Conservation (phyloP, 2,113 vertebrate species). For the Aepyceros melampus region DNA sequence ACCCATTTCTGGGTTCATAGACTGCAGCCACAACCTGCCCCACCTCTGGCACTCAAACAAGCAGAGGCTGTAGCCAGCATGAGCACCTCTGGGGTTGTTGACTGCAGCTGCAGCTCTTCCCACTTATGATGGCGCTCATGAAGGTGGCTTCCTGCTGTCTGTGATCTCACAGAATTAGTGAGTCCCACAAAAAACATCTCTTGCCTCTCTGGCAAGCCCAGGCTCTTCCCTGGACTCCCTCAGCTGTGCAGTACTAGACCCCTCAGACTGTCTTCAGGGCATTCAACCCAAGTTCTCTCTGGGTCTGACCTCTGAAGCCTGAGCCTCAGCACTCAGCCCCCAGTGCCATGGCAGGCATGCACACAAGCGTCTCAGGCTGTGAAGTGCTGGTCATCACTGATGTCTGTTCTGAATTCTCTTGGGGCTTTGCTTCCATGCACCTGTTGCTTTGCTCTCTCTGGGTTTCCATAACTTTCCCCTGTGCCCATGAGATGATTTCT, state of each 20-base stretch:
- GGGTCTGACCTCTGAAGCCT: neutral
- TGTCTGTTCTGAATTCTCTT: neutral
- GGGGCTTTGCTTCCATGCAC: neutral
- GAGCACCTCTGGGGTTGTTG: neutral
- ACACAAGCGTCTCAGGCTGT: neutral
- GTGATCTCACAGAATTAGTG: neutral
- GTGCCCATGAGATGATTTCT: neutral
- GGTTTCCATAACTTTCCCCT: neutral
- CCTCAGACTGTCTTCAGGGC: neutral
- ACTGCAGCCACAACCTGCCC: neutral
- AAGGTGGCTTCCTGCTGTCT: neutral
- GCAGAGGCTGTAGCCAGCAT: neutral
- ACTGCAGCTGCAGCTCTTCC: neutral
- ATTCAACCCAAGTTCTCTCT: neutral
- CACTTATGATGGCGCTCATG: accelerated
- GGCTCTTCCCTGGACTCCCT: neutral
- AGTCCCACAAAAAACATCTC: neutral
- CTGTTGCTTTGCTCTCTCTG: neutral
- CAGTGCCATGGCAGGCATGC: accelerated
- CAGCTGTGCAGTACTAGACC: neutral
- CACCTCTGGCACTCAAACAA: neutral
- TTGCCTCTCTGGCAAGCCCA: neutral
- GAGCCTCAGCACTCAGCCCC: neutral
- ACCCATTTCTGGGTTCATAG: neutral
- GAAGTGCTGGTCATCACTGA: neutral